Evolutionary conservation across 2,888 invertebrate genomes (phyloP).

Genomic region (Cataglyphis cursor): DNA sequence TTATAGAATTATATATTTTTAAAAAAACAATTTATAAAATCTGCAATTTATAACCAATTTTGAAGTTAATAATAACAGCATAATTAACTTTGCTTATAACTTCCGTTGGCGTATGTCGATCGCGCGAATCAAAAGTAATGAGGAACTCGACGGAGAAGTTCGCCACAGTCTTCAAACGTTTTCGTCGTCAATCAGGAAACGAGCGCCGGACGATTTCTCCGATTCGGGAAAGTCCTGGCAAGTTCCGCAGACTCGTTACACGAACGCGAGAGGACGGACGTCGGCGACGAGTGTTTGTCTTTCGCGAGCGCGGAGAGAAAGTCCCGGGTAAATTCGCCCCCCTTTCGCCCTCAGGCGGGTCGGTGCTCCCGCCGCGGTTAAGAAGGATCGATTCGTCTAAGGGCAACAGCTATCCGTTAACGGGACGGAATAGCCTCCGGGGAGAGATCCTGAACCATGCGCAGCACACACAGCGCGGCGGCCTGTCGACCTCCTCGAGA

Average conservation of each 20-base stretch:
- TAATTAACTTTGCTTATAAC: slow-evolving; percentile 14
- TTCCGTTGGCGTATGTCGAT: slow-evolving; percentile 13
- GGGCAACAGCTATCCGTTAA: slow-evolving; percentile 82
- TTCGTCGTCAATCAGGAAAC: slow-evolving; percentile 57
- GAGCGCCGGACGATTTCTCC: slow-evolving; percentile 52
- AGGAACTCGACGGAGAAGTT: slow-evolving; percentile 23
- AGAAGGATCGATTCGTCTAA: slow-evolving; percentile 83
- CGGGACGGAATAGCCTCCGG: slow-evolving; percentile 82
- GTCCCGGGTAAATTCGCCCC: slow-evolving; percentile 48
- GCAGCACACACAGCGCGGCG: slow-evolving; percentile 52
- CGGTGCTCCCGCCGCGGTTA: slow-evolving; percentile 60
- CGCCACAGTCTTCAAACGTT: slow-evolving; percentile 24
- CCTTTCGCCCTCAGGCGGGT: slow-evolving; percentile 45
- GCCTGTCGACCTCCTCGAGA: slow-evolving; percentile 44
- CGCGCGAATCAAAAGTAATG: slow-evolving; percentile 42
- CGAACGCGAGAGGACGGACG: slow-evolving; percentile 50
- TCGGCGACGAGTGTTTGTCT: slow-evolving; percentile 71
- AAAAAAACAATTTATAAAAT: background rate
- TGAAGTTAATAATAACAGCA: background rate
- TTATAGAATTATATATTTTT: background rate
- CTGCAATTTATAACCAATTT: background rate
- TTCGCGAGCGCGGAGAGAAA: slow-evolving; percentile 59
- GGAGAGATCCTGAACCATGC: slow-evolving; percentile 79
- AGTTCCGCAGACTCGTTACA: slow-evolving; percentile 59
- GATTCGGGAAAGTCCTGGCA: slow-evolving; percentile 43